phyloP scores from a whole-genome alignment of 2,113 vertebrate species.

The Equus przewalskii region DNA sequence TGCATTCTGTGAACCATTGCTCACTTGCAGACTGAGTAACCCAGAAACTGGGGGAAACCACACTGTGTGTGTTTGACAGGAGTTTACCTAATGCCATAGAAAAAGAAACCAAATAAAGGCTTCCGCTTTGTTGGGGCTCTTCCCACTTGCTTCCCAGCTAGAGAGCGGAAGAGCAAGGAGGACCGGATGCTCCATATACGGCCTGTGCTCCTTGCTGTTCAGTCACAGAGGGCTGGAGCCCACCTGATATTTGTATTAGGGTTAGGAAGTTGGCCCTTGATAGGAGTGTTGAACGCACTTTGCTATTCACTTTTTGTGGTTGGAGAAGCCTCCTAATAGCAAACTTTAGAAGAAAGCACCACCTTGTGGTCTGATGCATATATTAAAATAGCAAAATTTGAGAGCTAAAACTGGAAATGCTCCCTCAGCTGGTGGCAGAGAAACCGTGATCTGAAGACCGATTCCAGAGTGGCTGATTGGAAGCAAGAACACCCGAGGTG shows the following conservation, averaged over 20 bases:
- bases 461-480: neutral
- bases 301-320: neutral
- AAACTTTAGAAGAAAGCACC: slow-evolving; percentile 84
- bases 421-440: slow-evolving; percentile 62
- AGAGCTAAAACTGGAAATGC: neutral
- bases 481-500: neutral
- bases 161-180: neutral
- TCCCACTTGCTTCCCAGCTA: neutral
- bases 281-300: neutral
- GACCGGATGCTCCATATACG: neutral
- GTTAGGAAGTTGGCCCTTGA: neutral
- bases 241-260: neutral
- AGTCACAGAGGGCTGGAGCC: neutral
- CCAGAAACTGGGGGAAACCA: neutral
- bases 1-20: neutral
- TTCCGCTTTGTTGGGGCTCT: neutral
- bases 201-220: neutral
- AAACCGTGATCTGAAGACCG: neutral
- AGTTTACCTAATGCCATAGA: neutral
- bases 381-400: neutral
- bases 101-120: neutral
- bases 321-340: neutral
- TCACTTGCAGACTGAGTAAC: neutral
- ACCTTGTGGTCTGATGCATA: slow-evolving; percentile 83
- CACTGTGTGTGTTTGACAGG: neutral